phyloP scores from a whole-genome alignment of 2,797 vertebrate genomes.

The Neosalanx taihuensis region DNA sequence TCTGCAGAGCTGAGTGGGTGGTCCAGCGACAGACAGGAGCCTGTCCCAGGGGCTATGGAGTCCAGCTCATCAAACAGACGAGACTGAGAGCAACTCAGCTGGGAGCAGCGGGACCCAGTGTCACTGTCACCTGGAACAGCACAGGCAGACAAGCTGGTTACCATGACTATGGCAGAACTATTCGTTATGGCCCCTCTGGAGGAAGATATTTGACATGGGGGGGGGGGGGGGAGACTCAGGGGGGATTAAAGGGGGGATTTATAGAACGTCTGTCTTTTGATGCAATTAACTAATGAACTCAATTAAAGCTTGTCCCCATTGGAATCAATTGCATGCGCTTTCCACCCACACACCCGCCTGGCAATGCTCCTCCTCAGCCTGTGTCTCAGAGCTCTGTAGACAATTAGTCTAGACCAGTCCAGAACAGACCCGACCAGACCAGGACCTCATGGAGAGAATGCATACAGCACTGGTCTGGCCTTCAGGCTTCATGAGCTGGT shows the following conservation, averaged over 20 bases:
- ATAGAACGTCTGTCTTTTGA: conserved; percentile 8
- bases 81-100: conserved; percentile 57
- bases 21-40: conserved; percentile 57
- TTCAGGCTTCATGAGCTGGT: background rate
- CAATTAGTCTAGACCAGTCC: conserved; percentile 32
- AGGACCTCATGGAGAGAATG: conserved; percentile 37
- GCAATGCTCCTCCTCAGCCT: background rate
- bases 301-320: conserved; percentile 28
- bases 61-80: conserved; percentile 69
- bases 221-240: background rate
- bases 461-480: background rate
- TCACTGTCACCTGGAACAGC: conserved; percentile 52
- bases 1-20: conserved; percentile 41
- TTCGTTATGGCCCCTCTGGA: background rate
- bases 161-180: background rate
- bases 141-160: conserved; percentile 5
- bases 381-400: conserved; percentile 1
- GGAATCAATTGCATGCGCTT: background rate
- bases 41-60: conserved; percentile 54
- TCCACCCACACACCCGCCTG: conserved; percentile 15
- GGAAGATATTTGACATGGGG: background rate
- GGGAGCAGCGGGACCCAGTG: conserved; percentile 41
- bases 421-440: conserved; percentile 5
- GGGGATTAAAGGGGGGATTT: background rate
- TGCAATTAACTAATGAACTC: conserved; percentile 21